Evolutionary conservation across 2,888 invertebrate genomes (phyloP), one percentile per base, ranked within the genome.

Genomic region (Ormyrus rosae): DNA sequence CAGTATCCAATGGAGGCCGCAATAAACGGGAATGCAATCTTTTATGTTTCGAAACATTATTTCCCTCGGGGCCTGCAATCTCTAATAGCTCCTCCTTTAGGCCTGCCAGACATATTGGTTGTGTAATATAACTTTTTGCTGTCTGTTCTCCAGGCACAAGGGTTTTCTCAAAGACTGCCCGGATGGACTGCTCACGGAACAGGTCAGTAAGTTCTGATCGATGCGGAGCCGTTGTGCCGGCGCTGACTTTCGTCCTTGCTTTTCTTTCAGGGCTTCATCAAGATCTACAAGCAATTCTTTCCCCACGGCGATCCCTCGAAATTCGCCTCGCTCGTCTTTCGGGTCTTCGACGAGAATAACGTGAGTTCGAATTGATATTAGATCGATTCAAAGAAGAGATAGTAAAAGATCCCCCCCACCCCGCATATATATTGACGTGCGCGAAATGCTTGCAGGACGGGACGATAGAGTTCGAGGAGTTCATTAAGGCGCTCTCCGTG

Each of bases 231-330:
- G 13, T n/a, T 9, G 50, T 34, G 3, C 8, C 19, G 6, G 34
- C 11, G 13, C 5, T 45, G 9, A 7, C 34, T 55, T 11, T 2
- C 13, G 46, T n/a, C 6, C 5, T 65, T 50, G 1, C 64, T 58
- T 63, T 63, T 73, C 84, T 92, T 92, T 78, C 92, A 98, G 98
- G 99, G 99, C 87, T 99, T 99, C 93, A 98, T 98, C 91, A 98
- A 97, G 93, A 99, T 99, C 92, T 99, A 99, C 93, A 98, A 98
- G 92, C 99, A 99, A 92, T 99, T 99, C 93, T 99, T 99, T 92
- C 99, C 99, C 75, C 97, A 99, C 94, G 99, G 99, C 85, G 99
- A 99, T 92, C 99, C 99, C 63, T 97, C 98, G 90, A 99, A 99
- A 93, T 99, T 99, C 91, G 99, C 99, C 70, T 96, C 97, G 74